Percentiles rank a stretch among this genome's conserved stretches.
phyloP scores from a whole-genome alignment of 2,888 invertebrate genomes.

The Callinectes sapidus region DNA sequence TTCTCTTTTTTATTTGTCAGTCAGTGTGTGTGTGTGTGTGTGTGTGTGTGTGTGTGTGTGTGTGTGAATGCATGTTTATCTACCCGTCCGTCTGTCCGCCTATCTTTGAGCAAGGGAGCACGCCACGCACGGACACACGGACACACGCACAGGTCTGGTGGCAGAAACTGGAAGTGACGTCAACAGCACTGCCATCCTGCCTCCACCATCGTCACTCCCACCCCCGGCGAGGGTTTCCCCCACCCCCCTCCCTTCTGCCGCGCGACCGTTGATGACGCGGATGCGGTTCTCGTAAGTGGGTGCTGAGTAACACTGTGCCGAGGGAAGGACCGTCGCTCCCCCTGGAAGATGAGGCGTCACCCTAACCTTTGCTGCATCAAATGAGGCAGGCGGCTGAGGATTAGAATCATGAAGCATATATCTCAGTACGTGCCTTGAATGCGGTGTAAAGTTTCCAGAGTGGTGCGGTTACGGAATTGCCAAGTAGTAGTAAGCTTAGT shows the following conservation, averaged over 20 bases:
- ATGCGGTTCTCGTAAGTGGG: background rate
- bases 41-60: background rate
- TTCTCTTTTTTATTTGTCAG: background rate
- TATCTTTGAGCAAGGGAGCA: background rate
- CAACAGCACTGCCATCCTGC: background rate
- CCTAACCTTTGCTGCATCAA: background rate
- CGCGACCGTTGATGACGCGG: conserved; percentile 16
- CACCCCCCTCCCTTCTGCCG: background rate
- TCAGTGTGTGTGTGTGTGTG: background rate
- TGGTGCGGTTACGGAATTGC: too few species aligned
- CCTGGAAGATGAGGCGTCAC: background rate
- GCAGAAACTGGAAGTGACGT: conserved; percentile 16
- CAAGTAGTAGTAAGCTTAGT: too few species aligned
- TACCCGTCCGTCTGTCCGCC: background rate
- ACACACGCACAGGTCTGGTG: background rate
- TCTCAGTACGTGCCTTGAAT: background rate
- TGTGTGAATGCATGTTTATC: background rate
- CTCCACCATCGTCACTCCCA: background rate
- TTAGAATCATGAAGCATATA: background rate
- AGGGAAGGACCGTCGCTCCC: background rate
- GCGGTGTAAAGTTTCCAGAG: background rate
- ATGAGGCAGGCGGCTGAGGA: background rate
- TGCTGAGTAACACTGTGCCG: conserved; percentile 12
- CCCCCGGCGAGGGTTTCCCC: background rate
- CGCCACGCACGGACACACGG: background rate